Percentiles rank a stretch among this genome's conserved stretches.
Conservation (phyloP, 2,888 invertebrate genomes). For the Drosophila tanythrix region DNA sequence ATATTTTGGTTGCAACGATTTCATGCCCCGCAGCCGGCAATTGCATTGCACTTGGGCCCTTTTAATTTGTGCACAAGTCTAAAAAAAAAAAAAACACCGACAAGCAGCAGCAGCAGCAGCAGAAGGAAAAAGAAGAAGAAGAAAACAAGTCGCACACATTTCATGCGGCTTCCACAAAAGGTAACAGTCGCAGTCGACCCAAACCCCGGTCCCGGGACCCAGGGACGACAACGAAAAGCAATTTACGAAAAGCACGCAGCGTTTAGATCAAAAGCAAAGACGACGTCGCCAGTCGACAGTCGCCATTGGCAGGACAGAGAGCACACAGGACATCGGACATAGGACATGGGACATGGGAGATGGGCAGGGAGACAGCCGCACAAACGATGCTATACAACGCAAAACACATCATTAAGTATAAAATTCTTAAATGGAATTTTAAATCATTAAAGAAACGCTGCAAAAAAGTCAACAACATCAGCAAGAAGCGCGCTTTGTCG, state of each 20-base stretch:
- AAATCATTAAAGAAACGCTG: conserved; percentile 80
- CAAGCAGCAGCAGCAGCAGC: conserved; percentile 4
- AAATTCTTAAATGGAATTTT: conserved; percentile 86
- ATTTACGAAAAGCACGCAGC: conserved; percentile 81
- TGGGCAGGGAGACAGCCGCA: conserved; percentile 7
- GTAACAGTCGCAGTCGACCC: conserved; percentile 51
- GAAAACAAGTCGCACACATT: conserved; percentile 82
- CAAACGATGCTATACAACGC: conserved; percentile 81
- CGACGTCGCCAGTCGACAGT: conserved; percentile 67
- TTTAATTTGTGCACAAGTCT: conserved; percentile 42
- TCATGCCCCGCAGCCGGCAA: conserved; percentile 70
- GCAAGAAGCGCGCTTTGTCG: conserved; percentile 39
- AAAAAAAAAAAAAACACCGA: conserved; percentile 35
- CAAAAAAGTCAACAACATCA: conserved; percentile 59
- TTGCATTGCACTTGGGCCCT: conserved; percentile 63
- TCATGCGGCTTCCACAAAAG: conserved; percentile 79
- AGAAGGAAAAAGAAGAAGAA: conserved; percentile 13
- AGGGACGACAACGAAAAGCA: conserved; percentile 77
- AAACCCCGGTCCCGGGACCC: conserved; percentile 8
- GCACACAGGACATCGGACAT: conserved; percentile 2
- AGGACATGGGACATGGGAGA: neutral
- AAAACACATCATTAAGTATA: conserved; percentile 86
- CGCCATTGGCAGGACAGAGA: conserved; percentile 56
- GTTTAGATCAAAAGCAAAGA: conserved; percentile 80
- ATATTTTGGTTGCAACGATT: conserved; percentile 77